Evolutionary conservation across 2,888 invertebrate genomes (phyloP).

Genomic region (Conus canariensis): DNA sequence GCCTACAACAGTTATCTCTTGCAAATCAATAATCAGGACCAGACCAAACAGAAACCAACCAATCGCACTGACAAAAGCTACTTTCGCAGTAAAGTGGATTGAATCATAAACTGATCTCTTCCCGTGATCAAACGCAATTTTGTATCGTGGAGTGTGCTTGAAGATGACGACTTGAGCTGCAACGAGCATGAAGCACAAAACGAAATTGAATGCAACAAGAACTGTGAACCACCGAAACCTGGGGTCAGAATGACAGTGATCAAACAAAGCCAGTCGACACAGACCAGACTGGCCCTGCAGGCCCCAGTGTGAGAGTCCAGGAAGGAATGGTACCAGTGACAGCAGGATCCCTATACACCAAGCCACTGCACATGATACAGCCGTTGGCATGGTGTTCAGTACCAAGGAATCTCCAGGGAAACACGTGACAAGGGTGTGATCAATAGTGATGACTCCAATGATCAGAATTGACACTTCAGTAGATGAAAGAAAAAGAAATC

Average conservation of each 20-base stretch:
- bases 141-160: neutral
- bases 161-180: neutral
- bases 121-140: neutral
- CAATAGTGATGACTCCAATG: neutral
- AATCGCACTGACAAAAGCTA: neutral
- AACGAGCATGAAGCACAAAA: neutral
- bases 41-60: neutral
- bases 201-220: neutral
- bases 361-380: neutral
- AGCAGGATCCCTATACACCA: neutral
- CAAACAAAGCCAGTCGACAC: neutral
- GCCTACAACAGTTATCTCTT: neutral
- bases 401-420: neutral
- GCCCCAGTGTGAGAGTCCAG: conserved; percentile 19
- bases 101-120: neutral
- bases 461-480: neutral
- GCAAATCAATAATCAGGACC: neutral
- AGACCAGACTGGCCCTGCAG: neutral
- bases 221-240: neutral
- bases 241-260: neutral
- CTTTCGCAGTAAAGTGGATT: too few species aligned
- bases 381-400: too few species aligned
- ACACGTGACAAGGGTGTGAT: neutral
- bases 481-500: neutral
- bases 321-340: neutral